Conservation (phyloP, 2,797 vertebrate species). For the Liasis olivaceus region DNA sequence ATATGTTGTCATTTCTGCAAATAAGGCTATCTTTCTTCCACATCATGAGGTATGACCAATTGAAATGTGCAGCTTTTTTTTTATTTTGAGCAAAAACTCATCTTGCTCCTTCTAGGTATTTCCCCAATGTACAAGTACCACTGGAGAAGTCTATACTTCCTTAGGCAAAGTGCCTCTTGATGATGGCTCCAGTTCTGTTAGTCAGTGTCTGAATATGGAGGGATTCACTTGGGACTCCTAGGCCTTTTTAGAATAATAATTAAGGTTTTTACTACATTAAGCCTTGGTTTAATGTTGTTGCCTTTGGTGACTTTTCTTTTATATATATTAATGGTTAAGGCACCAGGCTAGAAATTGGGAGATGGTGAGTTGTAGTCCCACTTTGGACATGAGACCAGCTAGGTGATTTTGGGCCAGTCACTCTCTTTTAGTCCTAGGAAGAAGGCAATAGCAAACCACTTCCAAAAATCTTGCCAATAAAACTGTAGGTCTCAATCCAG, state of each 20-base stretch:
- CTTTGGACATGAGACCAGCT: neutral
- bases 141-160: neutral
- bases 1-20: constrained; percentile 14
- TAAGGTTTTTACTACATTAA: neutral
- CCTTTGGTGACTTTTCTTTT: neutral
- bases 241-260: neutral
- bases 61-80: constrained; percentile 6
- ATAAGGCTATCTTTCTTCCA: constrained; percentile 55
- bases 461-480: neutral
- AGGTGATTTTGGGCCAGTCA: neutral
- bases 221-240: neutral
- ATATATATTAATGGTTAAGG: no score
- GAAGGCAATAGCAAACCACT: neutral
- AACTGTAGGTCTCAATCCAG: neutral
- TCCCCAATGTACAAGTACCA: neutral
- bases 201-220: neutral
- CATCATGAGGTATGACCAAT: constrained; percentile 48
- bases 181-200: neutral
- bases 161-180: neutral
- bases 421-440: neutral
- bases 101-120: neutral
- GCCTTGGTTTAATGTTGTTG: neutral
- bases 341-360: no score
- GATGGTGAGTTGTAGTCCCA: no score
- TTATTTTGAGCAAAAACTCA: neutral